Evolutionary conservation across 2,797 vertebrate genomes (phyloP), one percentile per base, ranked within the genome.

Genomic region (Lutjanus campechanus): DNA sequence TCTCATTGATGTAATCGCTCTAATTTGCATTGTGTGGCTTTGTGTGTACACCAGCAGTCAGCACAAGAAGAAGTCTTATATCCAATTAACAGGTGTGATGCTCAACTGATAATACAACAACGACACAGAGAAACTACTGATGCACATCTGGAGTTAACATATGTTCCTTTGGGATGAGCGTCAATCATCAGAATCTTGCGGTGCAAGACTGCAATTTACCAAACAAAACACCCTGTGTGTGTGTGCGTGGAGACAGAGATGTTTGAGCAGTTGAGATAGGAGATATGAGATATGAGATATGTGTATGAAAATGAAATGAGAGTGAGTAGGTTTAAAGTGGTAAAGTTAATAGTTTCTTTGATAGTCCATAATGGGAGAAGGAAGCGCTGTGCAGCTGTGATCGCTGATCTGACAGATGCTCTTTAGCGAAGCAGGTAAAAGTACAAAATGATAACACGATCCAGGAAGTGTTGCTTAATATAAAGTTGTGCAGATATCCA

Each of bases 1-100:
- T 68, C 56, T 79, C 55, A 12, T 64, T 43, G 64, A 53, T 68
- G 50, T 79, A 73, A 85, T 63, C 82, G 60, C 41, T 77, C 36
- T 82, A 59, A 76, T 71, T 85, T 81, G 40, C 67, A 53, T 13
- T 8, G 19, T 49, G 50, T 66, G 53, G 9, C 70, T 76, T 74
- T 84, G 8, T 62, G 11, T 59, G 16, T 40, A 50, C 20, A 47
- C 19, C 60, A 40, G 11, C 25, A 72, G 56, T 25, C 40, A 68
- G 9, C 29, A 71, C 60, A 56, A 61, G 47, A 46, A 59, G 44
- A 41, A 69, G 7, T 43, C 70, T 82, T 40, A 41, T 29, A 58
- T 46, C 47, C 55, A 69, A 65, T 73, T 66, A 86, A 46, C 68
- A 76, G 69, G 36, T 44, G 15, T 53, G 73, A 56, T 55, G 19